These are phyloP conservation scores for Enteromius anoplus DNA, from an alignment of 2,797 vertebrate species.

Conservation along the genomic window DNA sequence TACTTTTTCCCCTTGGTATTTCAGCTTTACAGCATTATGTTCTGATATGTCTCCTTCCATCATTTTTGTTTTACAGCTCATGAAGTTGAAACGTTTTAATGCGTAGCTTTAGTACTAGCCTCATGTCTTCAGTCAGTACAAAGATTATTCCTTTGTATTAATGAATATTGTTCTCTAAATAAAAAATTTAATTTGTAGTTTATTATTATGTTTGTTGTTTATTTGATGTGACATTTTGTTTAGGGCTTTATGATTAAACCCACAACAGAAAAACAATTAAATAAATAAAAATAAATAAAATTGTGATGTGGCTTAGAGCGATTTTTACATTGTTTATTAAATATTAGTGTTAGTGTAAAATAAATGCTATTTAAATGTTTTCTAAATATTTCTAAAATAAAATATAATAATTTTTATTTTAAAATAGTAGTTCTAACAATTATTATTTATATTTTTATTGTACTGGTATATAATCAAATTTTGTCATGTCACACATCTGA, in stretches of 20 bases:
- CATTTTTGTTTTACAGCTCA: constrained; percentile 77
- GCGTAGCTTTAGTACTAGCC: constrained; percentile 66
- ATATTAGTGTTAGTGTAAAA: not conserved
- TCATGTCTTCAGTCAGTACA: constrained; percentile 62
- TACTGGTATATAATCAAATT: not conserved
- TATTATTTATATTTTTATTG: not conserved
- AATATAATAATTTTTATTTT: not conserved
- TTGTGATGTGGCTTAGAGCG: not conserved
- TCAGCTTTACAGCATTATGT: constrained; percentile 84
- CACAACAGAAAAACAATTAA: not conserved
- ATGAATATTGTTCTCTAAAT: constrained; percentile 42
- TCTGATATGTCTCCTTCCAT: constrained; percentile 79
- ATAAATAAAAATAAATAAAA: not conserved
- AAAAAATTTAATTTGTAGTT: not conserved
- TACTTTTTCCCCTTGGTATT: constrained; percentile 80
- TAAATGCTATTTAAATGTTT: too few species aligned
- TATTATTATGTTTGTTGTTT: not conserved
- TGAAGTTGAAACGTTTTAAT: constrained; percentile 63
- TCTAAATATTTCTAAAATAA: not conserved
- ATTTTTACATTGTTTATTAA: not conserved
- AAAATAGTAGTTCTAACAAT: not conserved
- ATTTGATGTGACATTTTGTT: constrained; percentile 9
- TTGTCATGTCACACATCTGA: not conserved
- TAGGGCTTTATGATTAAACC: not conserved
- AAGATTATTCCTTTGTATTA: constrained; percentile 76